Evolutionary conservation across 2,888 invertebrate species (phyloP), one percentile per base, ranked within the genome.

Genomic region (Malacosoma neustria): DNA sequence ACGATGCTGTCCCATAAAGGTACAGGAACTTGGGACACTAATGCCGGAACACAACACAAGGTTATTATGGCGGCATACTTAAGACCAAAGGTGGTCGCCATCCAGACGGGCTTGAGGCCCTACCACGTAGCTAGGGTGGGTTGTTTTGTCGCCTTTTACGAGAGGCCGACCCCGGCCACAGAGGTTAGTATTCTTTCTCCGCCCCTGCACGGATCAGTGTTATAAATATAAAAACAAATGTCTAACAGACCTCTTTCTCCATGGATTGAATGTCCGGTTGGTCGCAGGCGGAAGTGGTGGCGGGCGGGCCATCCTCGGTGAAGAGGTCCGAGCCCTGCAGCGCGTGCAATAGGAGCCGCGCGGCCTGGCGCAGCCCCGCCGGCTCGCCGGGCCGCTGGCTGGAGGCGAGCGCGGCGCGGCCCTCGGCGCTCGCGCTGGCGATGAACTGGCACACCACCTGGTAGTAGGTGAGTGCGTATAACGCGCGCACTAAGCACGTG

Each of bases 381-480:
- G 56, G 57, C 51, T 53, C 60, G n/a, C 38, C 45, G 6, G 39
- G 42, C 15, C 46, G 35, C 22, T 38, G 43, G 32, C 37, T 14
- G 45, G 43, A 40, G 6, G 54, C 67, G 22, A 88, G 76, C 41
- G 87, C 84, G 14, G 85, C 84, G 38, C 93, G 89, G 52, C 92
- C 92, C 31, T 84, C 82, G 33, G 90, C 89, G 30, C 89, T 89
- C 60, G 92, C 82, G 46, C 87, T 87, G 45, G 92, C 92, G 38
- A 92, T 90, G 45, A 96, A 86, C 74, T 94, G 94, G 37, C 93
- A 89, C 46, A 96, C 89, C 34, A 95, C 92, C 88, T 97, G 97
- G 72, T 97, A 93, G 82, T 95, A 96, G 42, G 93, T 87, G 45
- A 97, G 88, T 71, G 97, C 95, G 87, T 95, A 98, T 48, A 97